Base-by-base conservation (phyloP, 2,797 vertebrate species). In the Lophotriccus pileatus region DNA sequence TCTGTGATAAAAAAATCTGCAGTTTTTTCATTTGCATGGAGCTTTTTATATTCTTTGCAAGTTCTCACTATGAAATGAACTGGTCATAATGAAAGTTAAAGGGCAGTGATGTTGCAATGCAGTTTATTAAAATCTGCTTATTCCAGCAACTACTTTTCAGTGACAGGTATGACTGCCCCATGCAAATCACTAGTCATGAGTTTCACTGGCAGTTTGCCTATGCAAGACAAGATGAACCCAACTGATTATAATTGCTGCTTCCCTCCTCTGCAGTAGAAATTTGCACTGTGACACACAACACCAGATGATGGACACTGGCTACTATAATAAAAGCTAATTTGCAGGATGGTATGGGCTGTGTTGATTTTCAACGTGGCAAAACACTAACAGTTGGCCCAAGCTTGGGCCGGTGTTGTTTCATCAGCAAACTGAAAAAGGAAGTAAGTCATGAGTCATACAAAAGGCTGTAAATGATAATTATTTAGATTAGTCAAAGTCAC, bases 321-420 rank as follows among this genome's bases (percentile, higher is more conserved):
- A 77, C 92, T 92, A 16, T 94, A 94, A 96, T 95, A 94, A 87
- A 92, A 89, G 90, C 39, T 96, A 96, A 96, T 96, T 95, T 94
- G 86, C 27, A 91, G 41, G 75, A 93, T 89, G 87, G 46, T n/a
- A 79, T 47, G 53, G 78, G 37, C 84, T 77, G 64, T 2, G 1
- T 68, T 83, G 58, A 93, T 92, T 95, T 95, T 85, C 84, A 75
- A 16, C 1, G 0, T 72, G 64, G 89, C 87, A 91, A 93, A 94
- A 87, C 36, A 84, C 34, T 76, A 85, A 60, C 75, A 91, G 53
- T 25, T 85, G 93, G 82, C 69, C 80, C 80, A 87, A 14, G 84
- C 91, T 93, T 37, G 44, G 59, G 64, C 68, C 34, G 25, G 37
- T 53, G 79, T 37, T 94, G 76, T 93, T 91, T 94, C 91, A 90